Evolutionary conservation across 2,113 vertebrate genomes (phyloP).

Genomic region (Pedetes capensis): DNA sequence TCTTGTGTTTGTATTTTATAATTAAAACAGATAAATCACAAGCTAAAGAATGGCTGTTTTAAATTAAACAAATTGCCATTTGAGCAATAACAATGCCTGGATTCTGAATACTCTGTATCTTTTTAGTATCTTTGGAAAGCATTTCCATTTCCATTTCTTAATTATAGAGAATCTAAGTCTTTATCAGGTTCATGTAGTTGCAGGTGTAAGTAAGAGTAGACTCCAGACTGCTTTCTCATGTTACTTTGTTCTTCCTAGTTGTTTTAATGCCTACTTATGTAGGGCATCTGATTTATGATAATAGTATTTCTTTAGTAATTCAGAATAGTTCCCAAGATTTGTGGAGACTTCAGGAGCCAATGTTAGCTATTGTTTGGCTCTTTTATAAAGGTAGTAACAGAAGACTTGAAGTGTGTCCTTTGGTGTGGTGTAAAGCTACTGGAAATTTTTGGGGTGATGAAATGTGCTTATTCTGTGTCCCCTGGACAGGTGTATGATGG

Average conservation of each 20-base stretch:
- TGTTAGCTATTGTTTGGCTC: neutral
- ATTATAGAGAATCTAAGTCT: neutral
- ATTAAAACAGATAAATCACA: constrained; percentile 46
- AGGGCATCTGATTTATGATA: neutral
- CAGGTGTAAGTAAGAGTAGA: neutral
- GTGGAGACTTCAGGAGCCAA: neutral
- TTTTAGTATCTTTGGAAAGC: constrained; percentile 34
- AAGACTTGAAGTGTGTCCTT: neutral
- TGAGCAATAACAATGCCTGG: neutral
- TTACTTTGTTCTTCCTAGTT: neutral
- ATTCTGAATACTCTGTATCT: neutral
- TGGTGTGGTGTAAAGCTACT: neutral
- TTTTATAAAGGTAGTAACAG: neutral
- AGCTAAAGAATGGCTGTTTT: constrained; percentile 18
- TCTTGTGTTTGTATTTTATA: constrained; percentile 26
- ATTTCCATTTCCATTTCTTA: constrained; percentile 4
- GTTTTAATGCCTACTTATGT: neutral
- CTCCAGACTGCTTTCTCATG: neutral
- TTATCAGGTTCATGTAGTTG: neutral
- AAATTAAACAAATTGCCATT: constrained; percentile 44
- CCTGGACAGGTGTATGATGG: constrained; percentile 95
- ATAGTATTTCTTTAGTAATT: constrained; percentile 26
- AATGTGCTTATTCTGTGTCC: neutral
- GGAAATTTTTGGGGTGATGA: neutral
- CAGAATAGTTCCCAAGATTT: neutral